Evolutionary conservation across 2,888 invertebrate genomes (phyloP).

Genomic region (Trichopria drosophilae): DNA sequence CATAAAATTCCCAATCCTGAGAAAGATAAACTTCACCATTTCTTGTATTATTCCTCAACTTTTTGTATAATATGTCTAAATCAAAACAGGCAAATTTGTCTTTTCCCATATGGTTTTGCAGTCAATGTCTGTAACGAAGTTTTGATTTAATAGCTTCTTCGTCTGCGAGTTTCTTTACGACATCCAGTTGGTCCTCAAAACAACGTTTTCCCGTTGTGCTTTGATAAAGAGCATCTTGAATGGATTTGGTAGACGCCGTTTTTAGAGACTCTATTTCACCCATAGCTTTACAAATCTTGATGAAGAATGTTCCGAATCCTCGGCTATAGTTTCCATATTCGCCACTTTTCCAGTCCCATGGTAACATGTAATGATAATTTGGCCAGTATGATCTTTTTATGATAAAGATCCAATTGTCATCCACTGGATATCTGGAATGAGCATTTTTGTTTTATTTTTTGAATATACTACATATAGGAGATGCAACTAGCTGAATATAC

Average conservation of each 20-base stretch:
- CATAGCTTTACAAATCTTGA: conserved; percentile 71
- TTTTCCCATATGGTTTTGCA: too few species aligned
- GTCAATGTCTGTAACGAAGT: conserved; percentile 41
- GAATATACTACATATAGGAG: neutral
- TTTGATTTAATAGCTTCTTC: conserved; percentile 37
- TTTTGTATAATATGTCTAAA: too few species aligned
- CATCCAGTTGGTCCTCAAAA: conserved; percentile 44
- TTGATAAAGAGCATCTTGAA: conserved; percentile 67
- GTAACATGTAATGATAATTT: conserved; percentile 77
- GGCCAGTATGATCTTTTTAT: conserved; percentile 78
- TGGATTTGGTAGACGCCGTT: conserved; percentile 66
- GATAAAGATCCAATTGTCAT: conserved; percentile 76
- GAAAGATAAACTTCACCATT: too few species aligned
- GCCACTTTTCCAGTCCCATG: conserved; percentile 80
- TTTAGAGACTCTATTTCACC: conserved; percentile 68
- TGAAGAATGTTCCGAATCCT: conserved; percentile 71
- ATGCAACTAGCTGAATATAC: too few species aligned
- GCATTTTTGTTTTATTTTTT: too few species aligned
- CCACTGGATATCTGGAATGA: conserved; percentile 68
- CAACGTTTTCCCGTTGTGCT: conserved; percentile 55
- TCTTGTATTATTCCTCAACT: too few species aligned
- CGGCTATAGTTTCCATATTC: conserved; percentile 76
- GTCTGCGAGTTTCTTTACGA: conserved; percentile 41
- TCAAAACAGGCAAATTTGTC: too few species aligned
- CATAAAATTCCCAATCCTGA: too few species aligned